These are phyloP conservation scores for Euzetes globulus DNA, from an alignment of 2,888 invertebrate genomes.

Conservation along the genomic window DNA sequence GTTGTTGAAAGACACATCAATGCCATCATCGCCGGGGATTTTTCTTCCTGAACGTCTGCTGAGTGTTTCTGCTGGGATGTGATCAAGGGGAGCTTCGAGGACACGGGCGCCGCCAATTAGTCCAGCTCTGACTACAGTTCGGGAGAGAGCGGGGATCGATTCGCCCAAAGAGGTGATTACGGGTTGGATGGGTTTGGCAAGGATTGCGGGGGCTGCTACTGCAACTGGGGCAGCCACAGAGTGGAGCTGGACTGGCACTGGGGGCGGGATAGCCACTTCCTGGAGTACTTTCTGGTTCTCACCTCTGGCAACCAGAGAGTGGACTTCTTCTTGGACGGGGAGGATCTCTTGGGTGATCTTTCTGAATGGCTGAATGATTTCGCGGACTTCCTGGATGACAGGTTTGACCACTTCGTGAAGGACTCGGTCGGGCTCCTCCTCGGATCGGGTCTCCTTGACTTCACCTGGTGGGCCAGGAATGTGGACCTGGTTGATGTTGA, in stretches of 20 bases:
- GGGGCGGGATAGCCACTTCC: constrained; percentile 16
- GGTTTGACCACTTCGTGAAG: constrained; percentile 35
- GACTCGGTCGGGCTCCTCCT: constrained; percentile 32
- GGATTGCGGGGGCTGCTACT: neutral
- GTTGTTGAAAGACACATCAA: neutral
- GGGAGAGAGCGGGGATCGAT: neutral
- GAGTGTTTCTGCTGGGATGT: no score
- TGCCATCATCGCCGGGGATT: neutral
- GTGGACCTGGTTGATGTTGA: constrained; percentile 34
- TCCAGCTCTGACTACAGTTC: constrained; percentile 31
- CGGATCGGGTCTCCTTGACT: constrained; percentile 29
- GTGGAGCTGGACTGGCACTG: neutral
- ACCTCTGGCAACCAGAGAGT: constrained; percentile 26
- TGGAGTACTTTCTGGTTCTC: constrained; percentile 16
- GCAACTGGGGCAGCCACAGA: neutral
- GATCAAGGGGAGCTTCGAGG: neutral
- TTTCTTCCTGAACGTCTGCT: neutral
- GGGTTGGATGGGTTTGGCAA: neutral
- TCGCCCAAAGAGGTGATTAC: neutral
- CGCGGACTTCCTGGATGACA: constrained; percentile 35
- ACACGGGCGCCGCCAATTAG: constrained; percentile 30
- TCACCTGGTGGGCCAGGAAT: constrained; percentile 31
- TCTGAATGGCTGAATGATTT: constrained; percentile 34
- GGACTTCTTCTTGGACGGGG: constrained; percentile 34
- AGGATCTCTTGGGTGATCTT: constrained; percentile 34